phyloP scores from a whole-genome alignment of 2,888 invertebrate genomes.

The Luperina testacea region DNA sequence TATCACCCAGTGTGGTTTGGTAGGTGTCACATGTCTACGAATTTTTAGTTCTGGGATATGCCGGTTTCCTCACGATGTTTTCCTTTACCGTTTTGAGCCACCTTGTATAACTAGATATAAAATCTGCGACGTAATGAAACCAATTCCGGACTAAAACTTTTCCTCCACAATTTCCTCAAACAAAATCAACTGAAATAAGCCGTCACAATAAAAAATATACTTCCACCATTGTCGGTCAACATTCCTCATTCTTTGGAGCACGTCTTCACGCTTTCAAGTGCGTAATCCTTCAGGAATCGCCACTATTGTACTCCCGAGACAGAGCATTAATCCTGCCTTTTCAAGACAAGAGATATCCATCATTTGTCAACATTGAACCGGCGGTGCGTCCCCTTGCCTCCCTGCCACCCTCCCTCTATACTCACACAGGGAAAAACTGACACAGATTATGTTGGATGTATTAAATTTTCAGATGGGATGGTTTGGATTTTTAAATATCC shows the following conservation, averaged over 20 bases:
- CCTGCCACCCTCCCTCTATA: conserved; percentile 71
- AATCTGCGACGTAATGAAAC: conserved; percentile 9
- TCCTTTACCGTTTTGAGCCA: not conserved
- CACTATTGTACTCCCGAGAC: conserved; percentile 84
- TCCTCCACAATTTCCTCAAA: conserved; percentile 46
- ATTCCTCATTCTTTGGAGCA: conserved; percentile 65
- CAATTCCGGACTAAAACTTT: conserved; percentile 4
- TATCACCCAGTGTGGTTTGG: no score
- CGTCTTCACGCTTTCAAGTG: conserved; percentile 72
- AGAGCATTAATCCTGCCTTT: conserved; percentile 89
- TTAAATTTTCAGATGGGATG: conserved; percentile 52
- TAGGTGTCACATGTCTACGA: not conserved
- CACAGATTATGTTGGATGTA: conserved; percentile 77
- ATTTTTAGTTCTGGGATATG: not conserved
- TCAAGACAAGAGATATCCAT: conserved; percentile 90
- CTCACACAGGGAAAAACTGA: conserved; percentile 76
- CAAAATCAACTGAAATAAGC: conserved; percentile 53
- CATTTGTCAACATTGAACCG: conserved; percentile 90
- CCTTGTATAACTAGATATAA: not conserved
- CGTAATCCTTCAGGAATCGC: conserved; percentile 83
- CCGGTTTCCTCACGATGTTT: not conserved
- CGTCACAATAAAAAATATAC: conserved; percentile 59
- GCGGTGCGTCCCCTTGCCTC: conserved; percentile 76
- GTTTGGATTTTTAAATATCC: not conserved
- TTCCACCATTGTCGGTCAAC: conserved; percentile 64